Percentiles rank a stretch among this genome's conserved stretches.
Evolutionary conservation across 92 coral and sea anemone species (phyloP).

Genomic region (Hydrozoanthus gracilis): DNA sequence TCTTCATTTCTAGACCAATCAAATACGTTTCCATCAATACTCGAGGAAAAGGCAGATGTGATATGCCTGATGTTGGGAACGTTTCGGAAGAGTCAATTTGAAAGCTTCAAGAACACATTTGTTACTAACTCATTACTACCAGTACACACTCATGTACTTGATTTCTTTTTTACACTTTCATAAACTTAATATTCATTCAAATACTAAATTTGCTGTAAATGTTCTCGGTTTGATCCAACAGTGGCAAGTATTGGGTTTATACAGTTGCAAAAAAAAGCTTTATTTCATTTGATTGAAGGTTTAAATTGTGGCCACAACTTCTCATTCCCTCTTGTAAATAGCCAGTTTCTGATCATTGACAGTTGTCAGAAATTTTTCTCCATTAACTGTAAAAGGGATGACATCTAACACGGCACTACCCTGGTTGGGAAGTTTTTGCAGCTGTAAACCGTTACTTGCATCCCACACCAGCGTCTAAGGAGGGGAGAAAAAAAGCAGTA

Average conservation of each 20-base stretch:
- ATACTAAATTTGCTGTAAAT: background rate
- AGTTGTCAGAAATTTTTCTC: slow-evolving; percentile 70
- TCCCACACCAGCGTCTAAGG: slow-evolving; percentile 84
- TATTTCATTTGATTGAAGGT: background rate
- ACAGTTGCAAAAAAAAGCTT: background rate
- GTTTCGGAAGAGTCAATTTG: too few species aligned
- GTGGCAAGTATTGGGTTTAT: too few species aligned
- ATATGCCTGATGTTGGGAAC: too few species aligned
- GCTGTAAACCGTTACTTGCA: slow-evolving; percentile 74
- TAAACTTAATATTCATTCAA: background rate
- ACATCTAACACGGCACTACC: slow-evolving; percentile 86
- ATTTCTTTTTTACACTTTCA: background rate
- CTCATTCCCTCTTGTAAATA: slow-evolving; percentile 77
- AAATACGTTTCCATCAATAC: too few species aligned
- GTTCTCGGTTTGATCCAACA: too few species aligned
- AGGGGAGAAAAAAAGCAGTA: background rate
- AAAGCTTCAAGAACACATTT: background rate
- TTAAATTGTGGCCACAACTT: background rate
- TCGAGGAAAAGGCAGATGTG: too few species aligned
- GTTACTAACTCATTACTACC: background rate
- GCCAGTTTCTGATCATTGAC: slow-evolving; percentile 87
- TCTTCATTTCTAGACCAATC: too few species aligned
- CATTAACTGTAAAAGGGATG: slow-evolving; percentile 75
- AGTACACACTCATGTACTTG: background rate
- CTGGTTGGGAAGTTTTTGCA: slow-evolving; percentile 89